These are phyloP conservation scores for Drosophila seguyi DNA, from an alignment of 1,140 invertebrate species.

Conservation along the genomic window DNA sequence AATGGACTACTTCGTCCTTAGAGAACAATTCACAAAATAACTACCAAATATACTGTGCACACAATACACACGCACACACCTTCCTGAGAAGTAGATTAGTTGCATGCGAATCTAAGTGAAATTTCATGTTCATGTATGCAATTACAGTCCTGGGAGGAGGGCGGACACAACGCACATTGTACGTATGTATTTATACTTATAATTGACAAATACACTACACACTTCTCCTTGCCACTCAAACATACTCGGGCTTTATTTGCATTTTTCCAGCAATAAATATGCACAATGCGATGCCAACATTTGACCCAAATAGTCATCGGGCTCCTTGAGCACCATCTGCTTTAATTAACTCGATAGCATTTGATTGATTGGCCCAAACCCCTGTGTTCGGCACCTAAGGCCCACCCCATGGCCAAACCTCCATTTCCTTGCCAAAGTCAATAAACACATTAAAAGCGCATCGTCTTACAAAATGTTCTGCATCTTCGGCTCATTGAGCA, in stretches of 20 bases:
- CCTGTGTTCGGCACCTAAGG: background rate
- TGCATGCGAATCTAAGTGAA: slow-evolving; percentile 55
- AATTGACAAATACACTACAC: slow-evolving; percentile 25
- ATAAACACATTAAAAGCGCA: slow-evolving; percentile 76
- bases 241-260: slow-evolving; percentile 30
- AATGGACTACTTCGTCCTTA: slow-evolving; percentile 22
- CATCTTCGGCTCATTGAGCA: slow-evolving; percentile 74
- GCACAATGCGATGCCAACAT: slow-evolving; percentile 2
- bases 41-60: slow-evolving; percentile 22
- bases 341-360: slow-evolving; percentile 40
- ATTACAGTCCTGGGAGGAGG: slow-evolving; percentile 22
- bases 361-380: slow-evolving; percentile 48
- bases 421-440: slow-evolving; percentile 48
- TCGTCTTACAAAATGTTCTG: slow-evolving; percentile 41
- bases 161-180: background rate
- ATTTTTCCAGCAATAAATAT: slow-evolving; percentile 43
- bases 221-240: slow-evolving; percentile 13
- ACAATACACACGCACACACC: background rate
- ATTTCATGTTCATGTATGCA: slow-evolving; percentile 46
- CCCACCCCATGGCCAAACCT: background rate
- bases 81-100: slow-evolving; percentile 10
- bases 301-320: slow-evolving; percentile 26
- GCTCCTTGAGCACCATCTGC: slow-evolving; percentile 18
- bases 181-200: slow-evolving; percentile 18
- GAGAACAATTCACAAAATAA: slow-evolving; percentile 21